Base-by-base conservation (phyloP, 2,797 vertebrate genomes). In the Sardinella longiceps region DNA sequence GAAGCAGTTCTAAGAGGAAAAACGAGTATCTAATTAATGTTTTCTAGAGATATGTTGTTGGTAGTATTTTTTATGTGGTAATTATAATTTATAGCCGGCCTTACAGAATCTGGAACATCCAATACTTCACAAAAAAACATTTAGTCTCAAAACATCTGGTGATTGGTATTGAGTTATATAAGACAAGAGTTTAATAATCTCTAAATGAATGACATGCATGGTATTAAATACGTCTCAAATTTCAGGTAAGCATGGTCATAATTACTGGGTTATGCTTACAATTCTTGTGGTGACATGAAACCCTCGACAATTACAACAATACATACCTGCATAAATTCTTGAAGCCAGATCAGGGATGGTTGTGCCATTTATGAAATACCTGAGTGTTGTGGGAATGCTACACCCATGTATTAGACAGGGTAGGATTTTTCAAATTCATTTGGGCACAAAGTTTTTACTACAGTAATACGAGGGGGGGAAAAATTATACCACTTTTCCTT, bases 221-320 rank as follows among this genome's bases (percentile, higher is more conserved):
- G 37, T 37, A 77, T 43, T 39, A 77, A 60, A 77, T 23, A 20
- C 0, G 10, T 33, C 2, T 77, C 37, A 77, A 43, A 77, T 77
- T 39, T 77, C 70, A 77, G 33, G 33, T 20, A 39, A 43, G 70
- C 70, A 77, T 33, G 37, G 70, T 77, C 70, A 23, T 77, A 77
- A 77, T 77, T 77, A 43, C 37, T 43, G 70, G 70, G 33, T 77
- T 77, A 77, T 39, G 33, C 70, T 77, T 77, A 77, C 70, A 77
- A 43, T 77, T 77, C 70, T 39, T 74, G 66, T 39, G 30, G 70
- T 77, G 70, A 77, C 70, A 20, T 77, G 70, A 77, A 43, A 5
- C 70, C 23, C 70, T 77, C 33, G 43, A 20, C 37, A 77, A 43
- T 77, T 77, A 15, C 43, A 45, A 7, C 7, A 77, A 43, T 43